A percentile compares a stretch with the other conserved stretches of the same genome.
These are phyloP conservation scores for Lepidostoma basale DNA, from an alignment of 1,140 invertebrate genomes.

Conservation along the genomic window DNA sequence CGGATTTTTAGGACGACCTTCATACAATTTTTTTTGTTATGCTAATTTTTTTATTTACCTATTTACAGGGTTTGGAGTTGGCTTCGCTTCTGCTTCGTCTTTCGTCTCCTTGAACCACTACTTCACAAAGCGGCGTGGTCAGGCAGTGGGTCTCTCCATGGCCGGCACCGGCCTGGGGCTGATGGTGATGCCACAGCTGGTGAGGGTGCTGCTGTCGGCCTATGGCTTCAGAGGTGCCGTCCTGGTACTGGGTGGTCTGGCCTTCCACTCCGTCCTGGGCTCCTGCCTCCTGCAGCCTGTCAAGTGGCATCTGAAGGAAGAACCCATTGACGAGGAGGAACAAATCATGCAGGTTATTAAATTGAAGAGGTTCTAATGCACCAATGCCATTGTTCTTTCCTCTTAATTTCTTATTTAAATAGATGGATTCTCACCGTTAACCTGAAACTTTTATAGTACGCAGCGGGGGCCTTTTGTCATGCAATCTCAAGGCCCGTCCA, in stretches of 20 bases:
- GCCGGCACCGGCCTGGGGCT: slow-evolving; percentile 77
- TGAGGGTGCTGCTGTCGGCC: slow-evolving; percentile 64
- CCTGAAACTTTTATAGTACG: too few species aligned
- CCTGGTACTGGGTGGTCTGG: slow-evolving; percentile 68
- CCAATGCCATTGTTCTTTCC: background rate
- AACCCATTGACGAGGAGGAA: slow-evolving; percentile 63
- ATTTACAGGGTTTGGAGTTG: slow-evolving; percentile 68
- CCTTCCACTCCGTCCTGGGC: slow-evolving; percentile 70
- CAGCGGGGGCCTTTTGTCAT: too few species aligned
- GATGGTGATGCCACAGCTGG: slow-evolving; percentile 76
- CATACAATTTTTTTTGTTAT: too few species aligned
- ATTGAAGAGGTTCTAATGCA: too few species aligned
- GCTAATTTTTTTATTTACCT: background rate
- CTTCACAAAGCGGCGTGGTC: slow-evolving; percentile 74
- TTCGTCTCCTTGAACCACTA: slow-evolving; percentile 78
- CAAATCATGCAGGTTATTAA: slow-evolving; percentile 58
- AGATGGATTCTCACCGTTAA: background rate
- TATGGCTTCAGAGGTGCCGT: slow-evolving; percentile 70
- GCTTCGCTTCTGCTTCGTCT: slow-evolving; percentile 70
- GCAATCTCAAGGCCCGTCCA: too few species aligned
- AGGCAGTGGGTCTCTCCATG: slow-evolving; percentile 76
- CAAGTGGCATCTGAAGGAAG: slow-evolving; percentile 68
- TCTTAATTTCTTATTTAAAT: background rate
- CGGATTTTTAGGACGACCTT: too few species aligned
- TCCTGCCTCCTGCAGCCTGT: slow-evolving; percentile 71